phyloP scores from a whole-genome alignment of 2,113 vertebrate genomes.

The Ammospiza caudacuta region DNA sequence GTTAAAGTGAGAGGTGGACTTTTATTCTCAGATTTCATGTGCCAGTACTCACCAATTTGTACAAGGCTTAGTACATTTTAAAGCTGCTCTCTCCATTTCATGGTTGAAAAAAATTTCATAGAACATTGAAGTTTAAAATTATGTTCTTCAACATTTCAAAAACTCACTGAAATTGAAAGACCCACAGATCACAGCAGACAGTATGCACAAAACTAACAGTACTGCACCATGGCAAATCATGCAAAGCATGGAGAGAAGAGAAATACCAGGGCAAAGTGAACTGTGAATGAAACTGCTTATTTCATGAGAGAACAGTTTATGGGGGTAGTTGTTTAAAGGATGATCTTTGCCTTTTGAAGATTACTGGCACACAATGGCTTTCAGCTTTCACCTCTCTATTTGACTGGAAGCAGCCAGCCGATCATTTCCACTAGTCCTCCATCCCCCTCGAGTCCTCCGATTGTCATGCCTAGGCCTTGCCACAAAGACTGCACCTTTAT shows the following conservation, averaged over 20 bases:
- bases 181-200: constrained; percentile 84
- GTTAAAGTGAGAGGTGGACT: constrained; percentile 82
- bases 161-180: constrained; percentile 85
- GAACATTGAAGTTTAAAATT: constrained; percentile 80
- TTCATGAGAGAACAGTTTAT: constrained; percentile 92
- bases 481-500: constrained; percentile 99
- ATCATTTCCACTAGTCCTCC: constrained; percentile 98
- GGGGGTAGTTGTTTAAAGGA: constrained; percentile 78
- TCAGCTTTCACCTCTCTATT: constrained; percentile 98
- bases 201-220: constrained; percentile 78
- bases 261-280: constrained; percentile 92
- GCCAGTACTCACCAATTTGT: constrained; percentile 99
- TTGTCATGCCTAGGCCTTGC: constrained; percentile 99
- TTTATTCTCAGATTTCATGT: constrained; percentile 86
- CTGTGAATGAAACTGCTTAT: constrained; percentile 82
- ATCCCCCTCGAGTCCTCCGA: constrained; percentile 99
- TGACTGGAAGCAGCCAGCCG: constrained; percentile 99
- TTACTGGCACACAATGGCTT: constrained; percentile 98
- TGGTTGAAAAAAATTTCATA: constrained; percentile 80
- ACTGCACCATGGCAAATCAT: constrained; percentile 92
- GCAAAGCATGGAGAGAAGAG: constrained; percentile 88
- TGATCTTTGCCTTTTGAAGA: constrained; percentile 99
- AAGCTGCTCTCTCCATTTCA: constrained; percentile 96
- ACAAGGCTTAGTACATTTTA: constrained; percentile 87
- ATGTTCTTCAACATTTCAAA: constrained; percentile 83